Evolutionary conservation across 2,888 invertebrate species (phyloP).

Genomic region (Brenthis daphne): DNA sequence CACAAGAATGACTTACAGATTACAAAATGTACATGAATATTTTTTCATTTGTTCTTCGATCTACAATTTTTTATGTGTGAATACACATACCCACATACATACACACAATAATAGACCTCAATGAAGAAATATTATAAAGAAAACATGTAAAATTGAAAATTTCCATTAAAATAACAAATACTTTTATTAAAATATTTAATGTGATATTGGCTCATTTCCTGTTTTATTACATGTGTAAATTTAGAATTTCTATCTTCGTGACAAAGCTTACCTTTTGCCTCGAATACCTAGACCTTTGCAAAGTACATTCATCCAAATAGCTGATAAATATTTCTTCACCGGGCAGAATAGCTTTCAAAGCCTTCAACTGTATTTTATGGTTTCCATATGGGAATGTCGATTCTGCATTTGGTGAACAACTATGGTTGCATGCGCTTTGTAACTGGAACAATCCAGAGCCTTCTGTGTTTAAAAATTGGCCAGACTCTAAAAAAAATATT

Average conservation of each 20-base stretch:
- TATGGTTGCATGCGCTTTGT: conserved; percentile 97
- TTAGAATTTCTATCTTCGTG: background rate
- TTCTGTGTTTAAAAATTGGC: conserved; percentile 94
- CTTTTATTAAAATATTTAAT: too few species aligned
- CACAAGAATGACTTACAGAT: too few species aligned
- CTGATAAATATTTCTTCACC: conserved; percentile 96
- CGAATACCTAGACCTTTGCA: conserved; percentile 91
- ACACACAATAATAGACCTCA: too few species aligned
- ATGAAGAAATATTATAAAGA: too few species aligned
- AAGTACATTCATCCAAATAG: conserved; percentile 93
- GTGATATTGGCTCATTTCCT: too few species aligned
- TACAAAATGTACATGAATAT: too few species aligned
- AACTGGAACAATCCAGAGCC: conserved; percentile 93
- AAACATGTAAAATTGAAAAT: too few species aligned
- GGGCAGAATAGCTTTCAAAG: conserved; percentile 86
- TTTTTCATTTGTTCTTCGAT: too few species aligned
- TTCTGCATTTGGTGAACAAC: conserved; percentile 94
- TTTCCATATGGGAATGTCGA: conserved; percentile 92
- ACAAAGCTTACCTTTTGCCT: conserved; percentile 85
- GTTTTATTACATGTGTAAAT: too few species aligned
- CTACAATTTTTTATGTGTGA: too few species aligned
- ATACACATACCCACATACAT: too few species aligned
- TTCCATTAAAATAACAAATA: too few species aligned
- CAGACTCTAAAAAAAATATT: conserved; percentile 75
- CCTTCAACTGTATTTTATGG: conserved; percentile 87